Conservation (phyloP, 2,113 vertebrate species). For the Chaetops frenatus region DNA sequence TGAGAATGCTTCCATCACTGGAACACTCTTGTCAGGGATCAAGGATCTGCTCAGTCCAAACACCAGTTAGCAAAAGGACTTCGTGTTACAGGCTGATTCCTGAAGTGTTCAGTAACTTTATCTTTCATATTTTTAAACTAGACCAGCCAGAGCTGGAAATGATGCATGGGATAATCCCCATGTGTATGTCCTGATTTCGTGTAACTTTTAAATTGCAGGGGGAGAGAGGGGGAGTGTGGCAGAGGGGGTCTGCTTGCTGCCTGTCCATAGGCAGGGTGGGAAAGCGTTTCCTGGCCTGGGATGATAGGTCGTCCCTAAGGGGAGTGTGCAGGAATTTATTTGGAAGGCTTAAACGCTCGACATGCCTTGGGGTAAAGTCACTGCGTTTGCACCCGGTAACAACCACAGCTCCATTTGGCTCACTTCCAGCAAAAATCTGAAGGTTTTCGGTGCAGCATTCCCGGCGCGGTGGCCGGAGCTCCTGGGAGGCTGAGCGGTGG, state of each 20-base stretch:
- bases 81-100: neutral
- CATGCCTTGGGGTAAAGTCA: neutral
- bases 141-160: neutral
- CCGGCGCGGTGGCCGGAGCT: neutral
- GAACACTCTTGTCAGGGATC: neutral
- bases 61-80: neutral
- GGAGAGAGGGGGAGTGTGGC: neutral
- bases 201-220: neutral
- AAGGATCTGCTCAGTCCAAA: neutral
- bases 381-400: neutral
- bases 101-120: neutral
- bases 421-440: neutral
- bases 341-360: neutral
- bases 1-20: neutral
- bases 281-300: neutral
- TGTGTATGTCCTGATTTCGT: neutral
- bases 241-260: neutral
- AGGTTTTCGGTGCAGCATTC: neutral
- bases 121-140: neutral
- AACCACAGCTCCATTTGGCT: neutral
- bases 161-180: neutral
- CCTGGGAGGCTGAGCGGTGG: neutral
- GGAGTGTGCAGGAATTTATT: neutral
- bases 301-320: slow-evolving; percentile 30
- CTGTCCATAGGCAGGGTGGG: neutral